phyloP scores from a whole-genome alignment of 2,888 invertebrate species.

The Apodemia mormo region DNA sequence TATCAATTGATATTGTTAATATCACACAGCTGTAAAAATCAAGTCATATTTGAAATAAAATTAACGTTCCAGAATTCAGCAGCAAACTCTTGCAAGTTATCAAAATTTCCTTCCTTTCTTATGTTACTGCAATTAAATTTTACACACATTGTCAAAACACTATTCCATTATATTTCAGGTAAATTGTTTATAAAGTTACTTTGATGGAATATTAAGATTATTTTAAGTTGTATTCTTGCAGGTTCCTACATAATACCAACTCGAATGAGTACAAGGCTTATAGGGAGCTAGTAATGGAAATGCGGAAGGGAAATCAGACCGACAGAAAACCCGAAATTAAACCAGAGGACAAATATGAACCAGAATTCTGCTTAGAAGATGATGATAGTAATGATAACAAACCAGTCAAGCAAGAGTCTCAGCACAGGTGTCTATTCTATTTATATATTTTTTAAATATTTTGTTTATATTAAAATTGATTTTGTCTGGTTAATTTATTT shows the following conservation, averaged over 20 bases:
- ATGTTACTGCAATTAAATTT: not conserved
- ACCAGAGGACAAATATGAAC: slow-evolving; percentile 78
- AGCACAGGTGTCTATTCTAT: slow-evolving; percentile 53
- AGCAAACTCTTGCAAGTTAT: no score
- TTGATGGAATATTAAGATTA: slow-evolving; percentile 43
- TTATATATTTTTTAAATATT: not conserved
- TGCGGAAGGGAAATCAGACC: slow-evolving; percentile 47
- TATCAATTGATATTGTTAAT: no score
- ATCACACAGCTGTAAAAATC: no score
- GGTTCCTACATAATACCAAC: slow-evolving; percentile 74
- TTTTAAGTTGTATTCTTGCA: slow-evolving; percentile 47
- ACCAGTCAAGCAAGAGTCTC: slow-evolving; percentile 62
- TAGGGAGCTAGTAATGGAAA: slow-evolving; percentile 62
- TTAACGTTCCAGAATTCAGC: no score
- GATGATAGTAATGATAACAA: slow-evolving; percentile 70
- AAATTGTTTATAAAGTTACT: slow-evolving; percentile 51
- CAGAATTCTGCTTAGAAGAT: slow-evolving; percentile 74
- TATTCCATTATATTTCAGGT: slow-evolving; percentile 50
- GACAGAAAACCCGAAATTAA: slow-evolving; percentile 62
- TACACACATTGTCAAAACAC: slow-evolving; percentile 17
- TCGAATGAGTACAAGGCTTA: slow-evolving; percentile 74
- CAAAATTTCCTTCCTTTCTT: not conserved
- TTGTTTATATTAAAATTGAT: no score
- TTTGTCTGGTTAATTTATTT: no score
- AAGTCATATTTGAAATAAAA: no score